Evolutionary conservation across 2,797 vertebrate genomes (phyloP), one percentile per base, ranked within the genome.

Genomic region (Trichosurus vulpecula): DNA sequence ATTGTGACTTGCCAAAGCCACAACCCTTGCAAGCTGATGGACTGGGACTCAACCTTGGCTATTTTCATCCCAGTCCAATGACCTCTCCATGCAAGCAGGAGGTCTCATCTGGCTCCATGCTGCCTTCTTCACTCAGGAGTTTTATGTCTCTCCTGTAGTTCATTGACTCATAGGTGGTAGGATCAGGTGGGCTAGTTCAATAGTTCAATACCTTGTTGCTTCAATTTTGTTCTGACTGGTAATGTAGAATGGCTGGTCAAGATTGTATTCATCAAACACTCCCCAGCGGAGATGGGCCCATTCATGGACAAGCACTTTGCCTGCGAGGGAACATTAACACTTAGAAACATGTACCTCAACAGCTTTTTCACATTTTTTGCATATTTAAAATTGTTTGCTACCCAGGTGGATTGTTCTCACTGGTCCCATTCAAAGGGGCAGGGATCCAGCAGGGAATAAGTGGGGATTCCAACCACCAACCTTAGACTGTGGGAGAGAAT

Each of bases 261-360:
- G 54, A 94, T 97, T 98, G 54, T 99, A 98, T 97, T 99, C 99
- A 97, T 99, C 98, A 95, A 98, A 99, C 5, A 99, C 96, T 0
- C 99, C 98, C 99, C 99, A 99, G 55, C 96, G 95, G 51, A 98
- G 98, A 95, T 99, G 99, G 93, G 98, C 98, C 99, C 99, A 99
- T 95, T 99, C 98, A 19, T 99, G 99, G 47, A 98, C 98, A 98
- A 99, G 98, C 29, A 98, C 98, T 97, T 55, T 98, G 93, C 97
- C 99, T 99, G 58, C 90, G 94, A 96, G 95, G 96, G 94, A 96
- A 93, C 58, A 96, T 90, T 93, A 13, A 14, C 52, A 94, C 22
- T 94, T 95, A 54, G n/a, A 87, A 95, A 95, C 92, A 56, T 81
- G 74, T 54, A 92, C 22, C 91, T 95, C 41, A 0, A 92, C 57